Conservation (phyloP, 2,888 invertebrate genomes). For the Cabera pusaria region DNA sequence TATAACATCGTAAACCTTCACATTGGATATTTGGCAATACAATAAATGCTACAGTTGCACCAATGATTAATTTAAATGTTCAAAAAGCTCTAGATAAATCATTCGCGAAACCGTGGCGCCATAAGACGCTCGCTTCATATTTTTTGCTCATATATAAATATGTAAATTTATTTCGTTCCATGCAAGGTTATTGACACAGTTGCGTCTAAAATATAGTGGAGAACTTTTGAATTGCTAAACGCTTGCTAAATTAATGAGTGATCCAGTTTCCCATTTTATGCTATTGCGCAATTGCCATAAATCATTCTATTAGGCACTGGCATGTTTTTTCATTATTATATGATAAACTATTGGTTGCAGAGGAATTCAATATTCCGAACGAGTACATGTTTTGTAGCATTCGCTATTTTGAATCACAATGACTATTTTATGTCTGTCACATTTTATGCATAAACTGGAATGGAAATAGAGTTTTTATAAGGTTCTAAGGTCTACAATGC, state of each 20-base stretch:
- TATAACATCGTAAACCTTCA: slow-evolving; percentile 39
- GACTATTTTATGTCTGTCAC: slow-evolving; percentile 42
- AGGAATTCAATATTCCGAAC: slow-evolving; percentile 46
- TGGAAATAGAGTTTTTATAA: slow-evolving; percentile 28
- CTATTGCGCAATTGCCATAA: slow-evolving; percentile 51
- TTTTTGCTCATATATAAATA: slow-evolving; percentile 62
- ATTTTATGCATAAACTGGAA: slow-evolving; percentile 41
- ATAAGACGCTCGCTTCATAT: slow-evolving; percentile 34
- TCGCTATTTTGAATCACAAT: slow-evolving; percentile 56
- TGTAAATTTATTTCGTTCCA: slow-evolving; percentile 66
- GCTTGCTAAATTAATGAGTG: slow-evolving; percentile 62
- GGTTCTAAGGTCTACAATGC: slow-evolving; percentile 12
- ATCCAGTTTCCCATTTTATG: slow-evolving; percentile 56
- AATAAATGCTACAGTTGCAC: slow-evolving; percentile 32
- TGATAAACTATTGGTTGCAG: slow-evolving; percentile 36
- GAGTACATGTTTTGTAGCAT: slow-evolving; percentile 40
- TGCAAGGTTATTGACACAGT: slow-evolving; percentile 78
- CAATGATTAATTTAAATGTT: slow-evolving; percentile 28
- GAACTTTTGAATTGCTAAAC: slow-evolving; percentile 64
- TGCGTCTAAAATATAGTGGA: slow-evolving; percentile 57
- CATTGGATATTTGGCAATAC: slow-evolving; percentile 27
- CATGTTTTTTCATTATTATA: slow-evolving; percentile 36
- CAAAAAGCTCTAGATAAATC: slow-evolving; percentile 39
- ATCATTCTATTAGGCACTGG: slow-evolving; percentile 43
- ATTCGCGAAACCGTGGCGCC: slow-evolving; percentile 44